Percentiles rank a stretch among this genome's conserved stretches.
phyloP scores from a whole-genome alignment of 2,797 vertebrate species.

The Pipistrellus pipistrellus region DNA sequence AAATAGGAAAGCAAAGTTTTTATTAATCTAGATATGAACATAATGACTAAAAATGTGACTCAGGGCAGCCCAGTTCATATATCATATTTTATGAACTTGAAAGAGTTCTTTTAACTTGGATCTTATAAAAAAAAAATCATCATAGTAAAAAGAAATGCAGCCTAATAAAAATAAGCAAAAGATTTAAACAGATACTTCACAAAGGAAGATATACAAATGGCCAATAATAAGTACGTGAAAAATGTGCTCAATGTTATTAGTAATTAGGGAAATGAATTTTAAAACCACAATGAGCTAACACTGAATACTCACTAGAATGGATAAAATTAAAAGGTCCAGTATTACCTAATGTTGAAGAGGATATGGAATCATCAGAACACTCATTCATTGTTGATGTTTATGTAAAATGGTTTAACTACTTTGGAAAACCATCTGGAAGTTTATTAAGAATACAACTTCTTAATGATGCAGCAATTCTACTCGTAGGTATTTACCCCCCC shows the following conservation, averaged over 20 bases:
- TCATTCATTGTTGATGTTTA: background rate
- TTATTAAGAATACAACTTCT: slow-evolving; percentile 19
- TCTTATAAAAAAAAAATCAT: slow-evolving; percentile 11
- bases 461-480: background rate
- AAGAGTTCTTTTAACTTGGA: slow-evolving; percentile 35
- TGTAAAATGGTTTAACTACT: slow-evolving; percentile 24
- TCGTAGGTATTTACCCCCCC: background rate
- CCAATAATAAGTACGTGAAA: background rate
- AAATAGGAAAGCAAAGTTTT: slow-evolving; percentile 10
- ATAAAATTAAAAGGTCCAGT: slow-evolving; percentile 33
- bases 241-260: background rate
- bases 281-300: background rate
- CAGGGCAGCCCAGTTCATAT: background rate
- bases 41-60: slow-evolving; percentile 27
- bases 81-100: slow-evolving; percentile 56
- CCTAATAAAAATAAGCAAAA: slow-evolving; percentile 38
- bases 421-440: background rate
- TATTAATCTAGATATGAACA: slow-evolving; percentile 28
- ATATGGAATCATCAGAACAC: background rate
- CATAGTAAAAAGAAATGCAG: slow-evolving; percentile 49
- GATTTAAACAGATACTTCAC: slow-evolving; percentile 20
- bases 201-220: slow-evolving; percentile 32
- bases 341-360: background rate
- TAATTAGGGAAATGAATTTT: slow-evolving; percentile 45
- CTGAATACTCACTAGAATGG: slow-evolving; percentile 34